Percentiles rank a stretch among this genome's conserved stretches.
Conservation (phyloP, 1,140 invertebrate genomes). For the Vanessa tameamea region DNA sequence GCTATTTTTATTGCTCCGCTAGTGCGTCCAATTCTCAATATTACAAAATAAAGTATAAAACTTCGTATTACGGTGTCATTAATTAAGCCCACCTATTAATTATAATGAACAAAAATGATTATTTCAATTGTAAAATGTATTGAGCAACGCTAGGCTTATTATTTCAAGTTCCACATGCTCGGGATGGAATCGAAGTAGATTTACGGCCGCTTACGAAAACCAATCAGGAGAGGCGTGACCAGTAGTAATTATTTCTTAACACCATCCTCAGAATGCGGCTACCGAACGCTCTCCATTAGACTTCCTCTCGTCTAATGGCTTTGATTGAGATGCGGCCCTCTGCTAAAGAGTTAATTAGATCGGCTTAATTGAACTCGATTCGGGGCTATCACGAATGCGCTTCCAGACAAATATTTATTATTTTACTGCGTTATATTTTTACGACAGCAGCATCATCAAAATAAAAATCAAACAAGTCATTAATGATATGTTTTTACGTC, state of each 20-base stretch:
- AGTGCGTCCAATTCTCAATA: constrained; percentile 41
- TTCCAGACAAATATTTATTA: constrained; percentile 32
- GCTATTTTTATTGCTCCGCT: constrained; percentile 52
- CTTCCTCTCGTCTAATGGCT: constrained; percentile 66
- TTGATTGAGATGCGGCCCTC: constrained; percentile 63
- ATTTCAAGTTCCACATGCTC: constrained; percentile 47
- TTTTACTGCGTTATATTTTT: constrained; percentile 19
- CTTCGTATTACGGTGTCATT: constrained; percentile 52
- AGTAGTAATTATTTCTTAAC: constrained; percentile 78
- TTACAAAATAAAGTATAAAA: constrained; percentile 47
- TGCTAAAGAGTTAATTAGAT: constrained; percentile 58
- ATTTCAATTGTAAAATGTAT: constrained; percentile 55
- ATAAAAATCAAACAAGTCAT: neutral
- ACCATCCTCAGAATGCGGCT: constrained; percentile 66
- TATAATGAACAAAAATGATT: constrained; percentile 29
- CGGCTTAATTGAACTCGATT: constrained; percentile 38
- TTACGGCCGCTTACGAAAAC: constrained; percentile 74
- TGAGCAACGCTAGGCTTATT: constrained; percentile 49
- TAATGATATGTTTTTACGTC: neutral
- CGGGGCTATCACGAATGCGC: constrained; percentile 3
- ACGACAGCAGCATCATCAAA: constrained; percentile 14
- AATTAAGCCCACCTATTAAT: constrained; percentile 51
- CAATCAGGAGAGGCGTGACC: constrained; percentile 75
- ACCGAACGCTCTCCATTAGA: constrained; percentile 68
- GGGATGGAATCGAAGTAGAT: constrained; percentile 57